phyloP scores from a whole-genome alignment of 1,140 invertebrate species.

The Agraylea sexmaculata region DNA sequence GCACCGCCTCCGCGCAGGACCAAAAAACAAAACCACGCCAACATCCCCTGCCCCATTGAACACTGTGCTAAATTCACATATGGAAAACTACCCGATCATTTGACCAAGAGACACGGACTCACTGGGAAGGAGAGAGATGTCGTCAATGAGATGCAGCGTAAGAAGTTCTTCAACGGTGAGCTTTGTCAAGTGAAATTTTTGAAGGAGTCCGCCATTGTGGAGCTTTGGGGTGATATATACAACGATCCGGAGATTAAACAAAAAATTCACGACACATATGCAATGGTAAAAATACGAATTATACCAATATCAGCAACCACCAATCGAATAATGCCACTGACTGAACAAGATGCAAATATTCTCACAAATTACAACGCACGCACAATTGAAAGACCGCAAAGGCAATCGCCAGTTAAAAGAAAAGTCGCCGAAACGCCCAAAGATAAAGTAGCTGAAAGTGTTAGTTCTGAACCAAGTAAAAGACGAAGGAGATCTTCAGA shows the following conservation, averaged over 20 bases:
- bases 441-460: constrained; percentile 15
- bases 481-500: constrained; percentile 18
- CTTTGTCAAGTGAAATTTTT: constrained; percentile 38
- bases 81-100: constrained; percentile 38
- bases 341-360: constrained; percentile 40
- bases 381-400: constrained; percentile 27
- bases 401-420: constrained; percentile 29
- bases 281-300: constrained; percentile 38
- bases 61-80: constrained; percentile 40
- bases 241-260: constrained; percentile 36
- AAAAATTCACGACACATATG: constrained; percentile 39
- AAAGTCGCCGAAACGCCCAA: constrained; percentile 28
- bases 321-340: constrained; percentile 31
- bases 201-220: constrained; percentile 38
- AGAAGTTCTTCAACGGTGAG: constrained; percentile 40
- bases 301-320: constrained; percentile 38
- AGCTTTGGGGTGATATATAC: constrained; percentile 39
- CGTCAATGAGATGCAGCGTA: constrained; percentile 38
- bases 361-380: constrained; percentile 39
- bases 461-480: constrained; percentile 22
- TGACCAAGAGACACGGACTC: constrained; percentile 38
- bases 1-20: constrained; percentile 25
- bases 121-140: constrained; percentile 36
- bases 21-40: constrained; percentile 41
- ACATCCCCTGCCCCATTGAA: constrained; percentile 40